Percentiles rank a stretch among this genome's conserved stretches.
These are phyloP conservation scores for Globodera rostochiensis DNA, from an alignment of 1,140 invertebrate genomes.

Conservation along the genomic window DNA sequence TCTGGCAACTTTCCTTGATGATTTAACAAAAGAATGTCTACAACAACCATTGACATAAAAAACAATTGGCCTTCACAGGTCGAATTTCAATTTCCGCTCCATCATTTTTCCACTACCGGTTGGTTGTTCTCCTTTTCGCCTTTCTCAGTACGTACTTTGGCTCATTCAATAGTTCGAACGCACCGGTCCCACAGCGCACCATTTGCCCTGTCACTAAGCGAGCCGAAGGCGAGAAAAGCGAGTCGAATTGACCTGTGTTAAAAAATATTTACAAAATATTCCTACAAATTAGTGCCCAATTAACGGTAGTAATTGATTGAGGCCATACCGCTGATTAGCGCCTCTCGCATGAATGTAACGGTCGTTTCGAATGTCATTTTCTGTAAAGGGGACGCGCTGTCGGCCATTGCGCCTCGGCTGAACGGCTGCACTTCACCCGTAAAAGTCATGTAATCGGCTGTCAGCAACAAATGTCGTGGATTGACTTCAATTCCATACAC, in stretches of 20 bases:
- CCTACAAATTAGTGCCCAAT: not conserved
- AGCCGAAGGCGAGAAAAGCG: constrained; percentile 82
- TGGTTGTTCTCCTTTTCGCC: not conserved
- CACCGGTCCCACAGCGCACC: constrained; percentile 81
- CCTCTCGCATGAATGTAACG: constrained; percentile 80
- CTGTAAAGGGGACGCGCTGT: constrained; percentile 85
- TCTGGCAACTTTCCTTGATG: too few species aligned
- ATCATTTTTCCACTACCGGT: not conserved
- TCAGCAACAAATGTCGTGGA: constrained; percentile 84
- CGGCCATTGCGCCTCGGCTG: constrained; percentile 84
- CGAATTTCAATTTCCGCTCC: not conserved
- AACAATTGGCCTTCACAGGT: not conserved
- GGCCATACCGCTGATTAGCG: constrained; percentile 72
- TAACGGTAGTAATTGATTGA: constrained; percentile 28
- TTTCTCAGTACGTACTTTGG: constrained; percentile 4
- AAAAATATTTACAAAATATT: not conserved
- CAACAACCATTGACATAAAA: too few species aligned
- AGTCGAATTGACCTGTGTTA: constrained; percentile 74
- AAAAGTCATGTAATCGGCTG: constrained; percentile 97
- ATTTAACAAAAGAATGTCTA: too few species aligned
- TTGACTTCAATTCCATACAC: constrained; percentile 95
- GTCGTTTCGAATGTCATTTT: constrained; percentile 98
- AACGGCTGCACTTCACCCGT: constrained; percentile 85
- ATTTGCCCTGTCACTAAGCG: constrained; percentile 83
- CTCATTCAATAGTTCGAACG: constrained; percentile 71